Evolutionary conservation across 37 sponge, comb jelly and placozoan genomes (phyloP).

Genomic region (Hormiphora californensis): DNA sequence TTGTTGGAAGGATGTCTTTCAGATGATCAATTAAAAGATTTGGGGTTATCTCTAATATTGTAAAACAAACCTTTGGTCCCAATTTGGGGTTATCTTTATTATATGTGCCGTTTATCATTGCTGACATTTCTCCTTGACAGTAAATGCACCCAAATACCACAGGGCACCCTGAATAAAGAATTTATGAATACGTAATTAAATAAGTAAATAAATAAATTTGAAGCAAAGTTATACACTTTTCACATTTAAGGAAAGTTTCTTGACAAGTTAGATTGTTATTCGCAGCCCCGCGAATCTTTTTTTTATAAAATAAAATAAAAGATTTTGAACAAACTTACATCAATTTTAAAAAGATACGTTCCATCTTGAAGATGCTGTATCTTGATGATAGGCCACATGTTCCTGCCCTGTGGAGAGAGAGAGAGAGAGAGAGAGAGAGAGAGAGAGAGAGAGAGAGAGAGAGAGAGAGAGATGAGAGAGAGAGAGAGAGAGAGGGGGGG

Average conservation of each 20-base stretch:
- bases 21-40: too few species aligned
- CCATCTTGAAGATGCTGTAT: background rate
- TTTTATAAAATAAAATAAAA: background rate
- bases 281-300: too few species aligned
- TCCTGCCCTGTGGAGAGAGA: conserved; percentile 45
- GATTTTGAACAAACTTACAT: background rate
- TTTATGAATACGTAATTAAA: background rate
- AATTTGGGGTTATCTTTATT: conserved; percentile 10
- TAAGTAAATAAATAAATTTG: background rate
- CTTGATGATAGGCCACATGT: conserved; percentile 14
- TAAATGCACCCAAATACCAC: conserved; percentile 43
- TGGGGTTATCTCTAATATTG: too few species aligned
- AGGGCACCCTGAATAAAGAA: conserved; percentile 3
- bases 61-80: too few species aligned
- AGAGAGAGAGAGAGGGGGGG: too few species aligned
- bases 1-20: too few species aligned
- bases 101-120: conserved; percentile 34
- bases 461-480: too few species aligned
- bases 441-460: too few species aligned
- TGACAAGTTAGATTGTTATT: too few species aligned
- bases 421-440: too few species aligned
- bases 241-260: too few species aligned
- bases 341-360: conserved; percentile 10
- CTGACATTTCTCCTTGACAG: conserved; percentile 28
- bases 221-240: too few species aligned